Evolutionary conservation across 2,797 vertebrate genomes (phyloP).

Genomic region (Pantherophis alleghaniensis): DNA sequence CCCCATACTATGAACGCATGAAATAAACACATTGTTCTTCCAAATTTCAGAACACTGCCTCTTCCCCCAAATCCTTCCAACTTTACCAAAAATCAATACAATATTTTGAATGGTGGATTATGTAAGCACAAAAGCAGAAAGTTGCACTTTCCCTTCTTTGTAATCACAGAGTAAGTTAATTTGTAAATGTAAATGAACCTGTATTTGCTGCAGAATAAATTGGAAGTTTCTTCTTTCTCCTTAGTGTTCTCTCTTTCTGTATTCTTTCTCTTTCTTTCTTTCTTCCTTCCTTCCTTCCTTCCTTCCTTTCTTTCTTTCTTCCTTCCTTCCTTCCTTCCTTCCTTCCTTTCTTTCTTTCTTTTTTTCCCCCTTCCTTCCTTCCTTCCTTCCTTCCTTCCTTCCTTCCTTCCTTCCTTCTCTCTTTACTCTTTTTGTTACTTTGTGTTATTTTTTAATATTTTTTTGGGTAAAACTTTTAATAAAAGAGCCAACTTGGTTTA

Average conservation of each 20-base stretch:
- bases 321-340: too few species aligned
- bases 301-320: neutral
- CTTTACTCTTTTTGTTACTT: neutral
- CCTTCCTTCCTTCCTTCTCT: too few species aligned
- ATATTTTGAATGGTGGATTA: neutral
- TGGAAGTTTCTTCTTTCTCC: neutral
- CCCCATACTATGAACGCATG: constrained; percentile 39
- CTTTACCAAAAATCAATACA: neutral
- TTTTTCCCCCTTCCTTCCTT: too few species aligned
- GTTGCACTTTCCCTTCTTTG: neutral
- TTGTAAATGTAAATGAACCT: neutral
- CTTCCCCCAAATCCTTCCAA: constrained; percentile 2
- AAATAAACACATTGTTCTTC: constrained; percentile 39
- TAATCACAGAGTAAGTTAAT: neutral
- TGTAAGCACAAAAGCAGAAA: neutral
- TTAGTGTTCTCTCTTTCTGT: neutral
- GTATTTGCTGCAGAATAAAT: neutral
- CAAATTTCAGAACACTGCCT: constrained; percentile 8
- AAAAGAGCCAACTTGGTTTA: neutral
- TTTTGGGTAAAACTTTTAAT: neutral
- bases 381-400: too few species aligned
- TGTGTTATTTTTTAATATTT: neutral
- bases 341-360: too few species aligned
- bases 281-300: too few species aligned
- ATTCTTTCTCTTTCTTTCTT: neutral